A percentile compares a stretch with the other conserved stretches of the same genome.
Evolutionary conservation across 2,113 vertebrate species (phyloP).

Genomic region (Cranoglanis bouderius): DNA sequence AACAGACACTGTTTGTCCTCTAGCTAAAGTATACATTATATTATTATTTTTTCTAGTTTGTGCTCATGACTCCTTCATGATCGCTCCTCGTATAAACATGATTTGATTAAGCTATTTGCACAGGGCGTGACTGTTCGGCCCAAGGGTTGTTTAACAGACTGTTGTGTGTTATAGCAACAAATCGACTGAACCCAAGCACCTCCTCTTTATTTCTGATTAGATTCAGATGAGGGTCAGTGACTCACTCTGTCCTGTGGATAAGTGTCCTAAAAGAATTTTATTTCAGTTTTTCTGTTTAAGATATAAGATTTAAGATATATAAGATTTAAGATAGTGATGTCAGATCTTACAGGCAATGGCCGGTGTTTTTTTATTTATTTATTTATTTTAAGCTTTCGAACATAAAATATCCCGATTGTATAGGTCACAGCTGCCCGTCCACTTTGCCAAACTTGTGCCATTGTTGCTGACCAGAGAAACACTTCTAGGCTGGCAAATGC

Average conservation of each 20-base stretch:
- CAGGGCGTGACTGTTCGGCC: slow-evolving; percentile 28
- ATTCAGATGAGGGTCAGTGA: slow-evolving; percentile 29
- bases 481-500: slow-evolving; percentile 15
- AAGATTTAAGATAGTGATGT: neutral
- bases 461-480: slow-evolving; percentile 7
- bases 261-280: neutral
- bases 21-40: neutral
- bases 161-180: slow-evolving; percentile 2
- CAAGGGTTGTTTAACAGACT: slow-evolving; percentile 18
- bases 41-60: neutral
- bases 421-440: neutral
- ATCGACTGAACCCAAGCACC: slow-evolving; percentile 28
- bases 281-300: neutral
- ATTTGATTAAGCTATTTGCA: slow-evolving; percentile 40
- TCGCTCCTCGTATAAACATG: neutral
- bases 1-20: neutral
- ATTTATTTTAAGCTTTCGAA: neutral
- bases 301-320: too few relatives aligned
- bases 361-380: too few relatives aligned
- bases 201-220: slow-evolving; percentile 15
- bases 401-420: neutral
- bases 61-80: neutral
- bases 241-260: neutral
- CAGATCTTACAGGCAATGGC: neutral
- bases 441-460: slow-evolving; percentile 16